Evolutionary conservation across 2,113 vertebrate genomes (phyloP).

Genomic region (Oryzias javanicus): DNA sequence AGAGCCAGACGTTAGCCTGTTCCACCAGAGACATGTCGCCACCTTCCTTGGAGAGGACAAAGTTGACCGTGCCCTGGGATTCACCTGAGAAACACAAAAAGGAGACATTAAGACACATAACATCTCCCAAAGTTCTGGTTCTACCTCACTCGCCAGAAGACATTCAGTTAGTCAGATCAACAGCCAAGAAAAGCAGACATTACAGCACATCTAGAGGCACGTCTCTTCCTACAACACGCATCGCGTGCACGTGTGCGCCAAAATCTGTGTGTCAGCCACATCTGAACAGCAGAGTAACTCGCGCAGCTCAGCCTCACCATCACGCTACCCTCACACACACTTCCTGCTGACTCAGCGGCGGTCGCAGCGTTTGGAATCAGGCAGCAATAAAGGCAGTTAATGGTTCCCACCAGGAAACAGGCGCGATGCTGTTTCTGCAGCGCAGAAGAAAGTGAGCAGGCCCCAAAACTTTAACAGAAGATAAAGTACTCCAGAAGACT

Average conservation of each 20-base stretch:
- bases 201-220: neutral
- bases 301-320: slow-evolving; percentile 30
- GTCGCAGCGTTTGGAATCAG: slow-evolving; percentile 42
- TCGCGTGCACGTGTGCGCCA: neutral
- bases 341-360: slow-evolving; percentile 52
- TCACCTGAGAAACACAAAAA: slow-evolving; percentile 76
- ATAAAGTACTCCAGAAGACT: too few species aligned
- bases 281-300: slow-evolving; percentile 12
- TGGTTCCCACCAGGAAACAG: slow-evolving; percentile 46
- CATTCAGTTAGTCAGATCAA: too few species aligned
- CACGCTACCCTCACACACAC: slow-evolving; percentile 26
- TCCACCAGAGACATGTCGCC: slow-evolving; percentile 87
- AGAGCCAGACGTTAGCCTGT: slow-evolving; percentile 94
- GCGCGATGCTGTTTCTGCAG: neutral
- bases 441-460: slow-evolving; percentile 2
- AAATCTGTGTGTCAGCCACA: slow-evolving; percentile 20
- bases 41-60: slow-evolving; percentile 91
- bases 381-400: slow-evolving; percentile 35
- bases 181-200: neutral
- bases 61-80: slow-evolving; percentile 80
- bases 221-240: neutral
- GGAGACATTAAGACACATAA: neutral
- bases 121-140: too few species aligned
- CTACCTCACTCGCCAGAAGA: too few species aligned
- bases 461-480: neutral